Conservation (phyloP, 2,888 invertebrate species). For the Tenthredo amoena region DNA sequence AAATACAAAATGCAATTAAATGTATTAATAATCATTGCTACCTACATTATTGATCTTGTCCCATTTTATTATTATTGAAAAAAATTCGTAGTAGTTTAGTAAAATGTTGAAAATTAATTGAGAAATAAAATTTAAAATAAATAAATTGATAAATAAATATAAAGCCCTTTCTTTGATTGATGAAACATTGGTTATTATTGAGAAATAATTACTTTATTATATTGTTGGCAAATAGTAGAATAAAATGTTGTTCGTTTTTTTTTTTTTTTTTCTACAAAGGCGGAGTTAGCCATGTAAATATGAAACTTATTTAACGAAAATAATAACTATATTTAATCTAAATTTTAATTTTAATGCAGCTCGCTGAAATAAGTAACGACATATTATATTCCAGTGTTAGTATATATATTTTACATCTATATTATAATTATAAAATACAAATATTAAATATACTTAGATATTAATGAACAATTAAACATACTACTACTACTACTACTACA, state of each 20-base stretch:
- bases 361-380: conserved; percentile 55
- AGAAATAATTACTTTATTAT: conserved; percentile 41
- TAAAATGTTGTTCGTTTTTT: not conserved
- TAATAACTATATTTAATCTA: conserved; percentile 23
- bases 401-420: conserved; percentile 56
- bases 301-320: conserved; percentile 34
- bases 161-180: conserved; percentile 35
- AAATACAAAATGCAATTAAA: conserved; percentile 69
- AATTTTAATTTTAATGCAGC: conserved; percentile 48
- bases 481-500: not conserved
- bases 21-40: conserved; percentile 57
- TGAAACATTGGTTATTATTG: conserved; percentile 14
- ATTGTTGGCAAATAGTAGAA: conserved; percentile 19
- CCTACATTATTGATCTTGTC: conserved; percentile 48
- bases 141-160: not conserved
- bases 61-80: conserved; percentile 33
- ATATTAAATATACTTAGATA: conserved; percentile 40
- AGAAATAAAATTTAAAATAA: conserved; percentile 50
- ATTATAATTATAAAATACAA: conserved; percentile 45
- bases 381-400: conserved; percentile 58
- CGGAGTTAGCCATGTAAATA: conserved; percentile 39
- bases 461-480: conserved; percentile 30
- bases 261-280: not conserved
- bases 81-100: conserved; percentile 31
- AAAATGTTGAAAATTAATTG: conserved; percentile 56